A percentile compares a stretch with the other conserved stretches of the same genome.
Evolutionary conservation across 1,140 invertebrate genomes (phyloP).

Genomic region (Drosophila ambigua): DNA sequence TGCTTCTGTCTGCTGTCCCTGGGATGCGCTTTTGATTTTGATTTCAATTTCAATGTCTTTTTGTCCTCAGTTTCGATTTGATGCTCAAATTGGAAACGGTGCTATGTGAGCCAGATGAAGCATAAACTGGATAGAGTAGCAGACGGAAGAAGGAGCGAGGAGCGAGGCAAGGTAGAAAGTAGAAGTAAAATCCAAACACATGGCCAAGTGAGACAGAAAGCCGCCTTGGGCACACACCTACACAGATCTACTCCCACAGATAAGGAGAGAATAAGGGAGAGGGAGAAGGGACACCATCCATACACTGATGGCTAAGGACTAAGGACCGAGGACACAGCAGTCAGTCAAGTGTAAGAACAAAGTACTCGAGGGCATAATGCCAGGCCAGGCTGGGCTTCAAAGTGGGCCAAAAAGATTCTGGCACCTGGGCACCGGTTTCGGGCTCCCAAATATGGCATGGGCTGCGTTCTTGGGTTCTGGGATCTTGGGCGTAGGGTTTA

Average conservation of each 20-base stretch:
- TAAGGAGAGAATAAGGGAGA: constrained; percentile 9
- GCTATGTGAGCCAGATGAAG: constrained; percentile 68
- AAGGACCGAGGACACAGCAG: constrained; percentile 21
- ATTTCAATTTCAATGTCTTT: constrained; percentile 62
- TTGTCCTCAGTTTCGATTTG: constrained; percentile 61
- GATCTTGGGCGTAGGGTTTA: not conserved
- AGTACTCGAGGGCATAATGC: constrained; percentile 52
- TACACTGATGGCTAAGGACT: no score
- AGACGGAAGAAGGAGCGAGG: not conserved
- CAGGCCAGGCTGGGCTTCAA: constrained; percentile 14
- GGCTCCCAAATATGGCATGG: not conserved
- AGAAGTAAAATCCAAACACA: constrained; percentile 5
- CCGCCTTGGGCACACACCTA: constrained; percentile 27
- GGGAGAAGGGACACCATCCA: not conserved
- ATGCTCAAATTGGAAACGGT: constrained; percentile 74
- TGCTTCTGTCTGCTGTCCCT: constrained; percentile 5
- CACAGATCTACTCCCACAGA: not conserved
- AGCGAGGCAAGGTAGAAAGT: not conserved
- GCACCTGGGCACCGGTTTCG: constrained; percentile 23
- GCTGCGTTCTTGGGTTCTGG: not conserved
- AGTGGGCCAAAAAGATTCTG: constrained; percentile 40
- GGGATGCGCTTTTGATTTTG: constrained; percentile 45
- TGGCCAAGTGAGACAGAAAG: constrained; percentile 32
- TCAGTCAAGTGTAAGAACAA: constrained; percentile 77
- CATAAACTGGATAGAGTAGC: constrained; percentile 15